Evolutionary conservation across 2,888 invertebrate species (phyloP).

Genomic region (Poecilobothrus nobilitatus): DNA sequence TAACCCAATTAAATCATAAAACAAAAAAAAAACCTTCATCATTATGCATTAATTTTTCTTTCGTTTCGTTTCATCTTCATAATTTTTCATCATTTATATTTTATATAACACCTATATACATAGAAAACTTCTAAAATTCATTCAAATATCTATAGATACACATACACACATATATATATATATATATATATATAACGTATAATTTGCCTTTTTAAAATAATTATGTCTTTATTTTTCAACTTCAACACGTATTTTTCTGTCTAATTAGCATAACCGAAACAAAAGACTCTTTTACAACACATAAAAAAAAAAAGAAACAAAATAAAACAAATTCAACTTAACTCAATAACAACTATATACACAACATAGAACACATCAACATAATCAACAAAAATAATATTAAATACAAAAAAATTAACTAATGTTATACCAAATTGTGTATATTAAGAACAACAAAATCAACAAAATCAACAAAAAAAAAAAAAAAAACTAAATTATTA

Average conservation of each 20-base stretch:
- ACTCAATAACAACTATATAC: background rate
- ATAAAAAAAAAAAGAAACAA: background rate
- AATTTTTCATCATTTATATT: background rate
- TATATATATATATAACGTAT: background rate
- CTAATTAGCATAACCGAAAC: constrained; percentile 6
- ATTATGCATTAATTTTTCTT: constrained; percentile 3
- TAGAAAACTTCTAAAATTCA: background rate
- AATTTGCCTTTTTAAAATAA: constrained; percentile 5
- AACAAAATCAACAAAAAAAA: background rate
- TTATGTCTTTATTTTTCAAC: constrained; percentile 6
- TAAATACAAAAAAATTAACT: background rate
- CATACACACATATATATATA: background rate
- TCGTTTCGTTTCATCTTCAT: background rate
- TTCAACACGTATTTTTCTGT: constrained; percentile 6
- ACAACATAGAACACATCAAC: background rate
- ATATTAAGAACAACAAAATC: background rate
- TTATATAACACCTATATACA: background rate
- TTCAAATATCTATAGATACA: background rate
- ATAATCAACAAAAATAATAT: background rate
- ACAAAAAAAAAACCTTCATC: background rate
- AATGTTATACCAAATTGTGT: background rate
- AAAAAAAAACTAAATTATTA: background rate
- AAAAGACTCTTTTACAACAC: background rate
- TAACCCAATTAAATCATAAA: background rate
- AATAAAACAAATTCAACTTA: background rate